These are phyloP conservation scores for Anticlea derivata DNA, from an alignment of 2,888 invertebrate genomes.

Conservation along the genomic window DNA sequence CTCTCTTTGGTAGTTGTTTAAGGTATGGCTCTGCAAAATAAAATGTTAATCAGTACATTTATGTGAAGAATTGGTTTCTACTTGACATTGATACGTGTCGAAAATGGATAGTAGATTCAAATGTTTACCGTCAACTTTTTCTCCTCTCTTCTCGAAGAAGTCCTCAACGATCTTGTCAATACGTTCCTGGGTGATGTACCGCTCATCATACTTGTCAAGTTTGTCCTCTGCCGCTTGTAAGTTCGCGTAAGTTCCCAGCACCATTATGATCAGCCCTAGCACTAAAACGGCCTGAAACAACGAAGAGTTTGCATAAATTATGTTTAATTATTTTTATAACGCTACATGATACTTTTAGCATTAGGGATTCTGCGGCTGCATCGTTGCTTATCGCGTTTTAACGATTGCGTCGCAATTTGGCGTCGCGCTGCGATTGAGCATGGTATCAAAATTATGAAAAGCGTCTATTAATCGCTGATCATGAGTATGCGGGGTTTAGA, in stretches of 20 bases:
- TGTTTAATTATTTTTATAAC: no score
- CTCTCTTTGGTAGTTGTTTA: conserved; percentile 45
- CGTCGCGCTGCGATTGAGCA: no score
- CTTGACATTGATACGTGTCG: no score
- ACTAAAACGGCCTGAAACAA: conserved; percentile 88
- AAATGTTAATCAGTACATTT: neutral
- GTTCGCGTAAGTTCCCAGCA: conserved; percentile 96
- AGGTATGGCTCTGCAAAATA: conserved; percentile 48
- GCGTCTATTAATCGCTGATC: no score
- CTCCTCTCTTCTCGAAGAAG: conserved; percentile 66
- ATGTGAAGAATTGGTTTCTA: no score
- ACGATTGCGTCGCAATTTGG: no score
- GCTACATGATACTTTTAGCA: no score
- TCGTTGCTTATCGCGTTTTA: no score
- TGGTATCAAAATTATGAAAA: no score
- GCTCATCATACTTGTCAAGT: conserved; percentile 65
- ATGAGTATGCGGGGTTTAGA: no score
- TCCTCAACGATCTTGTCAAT: conserved; percentile 75
- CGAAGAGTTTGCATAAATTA: neutral
- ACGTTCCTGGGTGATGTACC: conserved; percentile 63
- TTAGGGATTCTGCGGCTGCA: no score
- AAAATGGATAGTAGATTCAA: conserved; percentile 2
- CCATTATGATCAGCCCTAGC: conserved; percentile 93
- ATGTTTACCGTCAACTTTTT: conserved; percentile 50
- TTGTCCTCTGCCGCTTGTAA: conserved; percentile 87